phyloP scores from a whole-genome alignment of 1,140 invertebrate genomes.

The Nephila pilipes region DNA sequence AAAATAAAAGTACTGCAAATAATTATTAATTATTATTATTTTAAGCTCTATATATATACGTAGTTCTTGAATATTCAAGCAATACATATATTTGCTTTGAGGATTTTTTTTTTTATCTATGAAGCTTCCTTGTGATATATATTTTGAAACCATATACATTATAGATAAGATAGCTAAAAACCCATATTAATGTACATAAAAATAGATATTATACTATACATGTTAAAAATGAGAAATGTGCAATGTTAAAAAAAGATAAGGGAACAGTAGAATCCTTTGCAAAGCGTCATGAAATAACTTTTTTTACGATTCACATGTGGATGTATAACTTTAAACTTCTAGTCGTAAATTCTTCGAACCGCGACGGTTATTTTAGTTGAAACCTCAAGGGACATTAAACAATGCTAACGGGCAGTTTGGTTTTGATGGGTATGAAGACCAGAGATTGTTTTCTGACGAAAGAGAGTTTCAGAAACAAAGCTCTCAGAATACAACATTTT shows the following conservation, averaged over 20 bases:
- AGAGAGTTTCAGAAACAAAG: too few species aligned
- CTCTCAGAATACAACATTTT: too few species aligned
- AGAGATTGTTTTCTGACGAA: background rate
- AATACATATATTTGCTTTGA: too few species aligned
- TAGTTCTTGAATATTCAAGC: too few species aligned
- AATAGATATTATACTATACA: background rate
- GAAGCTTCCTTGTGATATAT: too few species aligned
- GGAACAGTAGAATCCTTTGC: background rate
- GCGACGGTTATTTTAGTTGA: background rate
- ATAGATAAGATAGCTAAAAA: background rate
- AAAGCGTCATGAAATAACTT: slow-evolving; percentile 23
- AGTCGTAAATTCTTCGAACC: slow-evolving; percentile 2
- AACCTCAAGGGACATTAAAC: background rate
- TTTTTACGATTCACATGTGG: background rate
- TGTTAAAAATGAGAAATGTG: too few species aligned
- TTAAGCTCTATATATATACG: too few species aligned
- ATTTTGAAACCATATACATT: too few species aligned
- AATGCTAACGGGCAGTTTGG: background rate
- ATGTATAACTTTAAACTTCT: background rate
- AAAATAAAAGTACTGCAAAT: too few species aligned
- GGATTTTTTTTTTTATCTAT: too few species aligned
- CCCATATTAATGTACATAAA: background rate
- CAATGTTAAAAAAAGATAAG: background rate
- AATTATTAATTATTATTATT: too few species aligned
- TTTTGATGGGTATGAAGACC: background rate